Conservation (phyloP, 2,888 invertebrate genomes). For the Eupsilia transversa region DNA sequence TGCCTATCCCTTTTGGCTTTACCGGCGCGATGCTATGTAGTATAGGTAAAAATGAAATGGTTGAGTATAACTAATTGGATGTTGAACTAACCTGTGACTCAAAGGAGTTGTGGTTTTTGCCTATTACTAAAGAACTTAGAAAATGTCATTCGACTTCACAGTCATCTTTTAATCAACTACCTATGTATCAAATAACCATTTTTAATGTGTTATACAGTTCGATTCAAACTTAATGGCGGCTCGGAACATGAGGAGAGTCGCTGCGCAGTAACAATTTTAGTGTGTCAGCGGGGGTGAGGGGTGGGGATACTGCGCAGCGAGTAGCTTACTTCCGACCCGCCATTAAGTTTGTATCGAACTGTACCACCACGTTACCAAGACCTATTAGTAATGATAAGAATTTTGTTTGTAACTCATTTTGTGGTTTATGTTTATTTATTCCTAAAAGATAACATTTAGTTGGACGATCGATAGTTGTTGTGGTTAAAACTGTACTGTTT, state of each 20-base stretch:
- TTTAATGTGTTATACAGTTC: background rate
- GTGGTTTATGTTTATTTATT: slow-evolving; percentile 40
- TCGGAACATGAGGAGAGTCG: too few relatives aligned
- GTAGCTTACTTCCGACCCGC: too few relatives aligned
- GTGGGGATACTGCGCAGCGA: too few relatives aligned
- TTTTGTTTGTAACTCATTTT: background rate
- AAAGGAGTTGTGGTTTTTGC: background rate
- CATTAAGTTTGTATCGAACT: too few relatives aligned
- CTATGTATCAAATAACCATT: background rate
- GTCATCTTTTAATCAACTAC: background rate
- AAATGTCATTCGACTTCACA: slow-evolving; percentile 7
- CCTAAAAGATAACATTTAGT: slow-evolving; percentile 16
- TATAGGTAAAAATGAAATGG: background rate
- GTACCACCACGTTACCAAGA: too few relatives aligned
- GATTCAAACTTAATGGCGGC: too few relatives aligned
- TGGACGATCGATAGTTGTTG: background rate
- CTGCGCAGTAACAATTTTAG: too few relatives aligned
- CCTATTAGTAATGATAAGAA: slow-evolving; percentile 25
- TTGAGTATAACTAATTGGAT: background rate
- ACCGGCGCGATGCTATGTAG: background rate
- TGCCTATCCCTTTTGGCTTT: background rate
- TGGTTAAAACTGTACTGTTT: background rate
- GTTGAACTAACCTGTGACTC: background rate
- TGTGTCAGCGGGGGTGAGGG: too few relatives aligned
- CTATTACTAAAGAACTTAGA: background rate